These are phyloP conservation scores for Lerema accius DNA, from an alignment of 1,140 invertebrate species.

Conservation along the genomic window DNA sequence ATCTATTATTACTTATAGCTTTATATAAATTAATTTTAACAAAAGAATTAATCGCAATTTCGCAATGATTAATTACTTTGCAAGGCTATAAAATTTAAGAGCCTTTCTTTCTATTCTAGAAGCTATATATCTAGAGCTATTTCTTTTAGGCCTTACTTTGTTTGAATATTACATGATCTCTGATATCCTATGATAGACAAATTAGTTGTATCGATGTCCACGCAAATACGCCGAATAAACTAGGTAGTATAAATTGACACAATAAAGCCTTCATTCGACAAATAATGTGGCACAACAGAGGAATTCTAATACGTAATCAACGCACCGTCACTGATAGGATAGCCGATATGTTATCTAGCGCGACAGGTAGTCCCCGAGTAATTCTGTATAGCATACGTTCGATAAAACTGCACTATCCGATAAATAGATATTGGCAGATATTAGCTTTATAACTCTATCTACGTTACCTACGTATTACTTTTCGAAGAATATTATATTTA, in stretches of 20 bases:
- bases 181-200: neutral
- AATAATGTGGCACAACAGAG: slow-evolving; percentile 8
- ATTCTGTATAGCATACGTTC: slow-evolving; percentile 11
- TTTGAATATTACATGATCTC: too few relatives aligned
- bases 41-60: too few relatives aligned
- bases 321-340: slow-evolving; percentile 17
- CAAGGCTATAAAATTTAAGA: too few relatives aligned
- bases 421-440: too few relatives aligned
- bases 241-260: neutral
- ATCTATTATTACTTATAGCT: too few relatives aligned
- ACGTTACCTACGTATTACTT: neutral
- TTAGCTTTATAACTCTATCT: neutral
- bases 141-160: too few relatives aligned
- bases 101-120: too few relatives aligned
- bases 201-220: neutral
- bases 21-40: too few relatives aligned
- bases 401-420: slow-evolving; percentile 12
- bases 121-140: too few relatives aligned
- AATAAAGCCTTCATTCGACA: slow-evolving; percentile 1
- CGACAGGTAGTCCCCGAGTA: slow-evolving; percentile 28
- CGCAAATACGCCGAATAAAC: neutral
- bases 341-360: slow-evolving; percentile 15
- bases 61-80: too few relatives aligned
- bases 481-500: neutral
- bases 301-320: slow-evolving; percentile 13